phyloP scores from a whole-genome alignment of 2,797 vertebrate species.

The Pipistrellus pygmaeus region DNA sequence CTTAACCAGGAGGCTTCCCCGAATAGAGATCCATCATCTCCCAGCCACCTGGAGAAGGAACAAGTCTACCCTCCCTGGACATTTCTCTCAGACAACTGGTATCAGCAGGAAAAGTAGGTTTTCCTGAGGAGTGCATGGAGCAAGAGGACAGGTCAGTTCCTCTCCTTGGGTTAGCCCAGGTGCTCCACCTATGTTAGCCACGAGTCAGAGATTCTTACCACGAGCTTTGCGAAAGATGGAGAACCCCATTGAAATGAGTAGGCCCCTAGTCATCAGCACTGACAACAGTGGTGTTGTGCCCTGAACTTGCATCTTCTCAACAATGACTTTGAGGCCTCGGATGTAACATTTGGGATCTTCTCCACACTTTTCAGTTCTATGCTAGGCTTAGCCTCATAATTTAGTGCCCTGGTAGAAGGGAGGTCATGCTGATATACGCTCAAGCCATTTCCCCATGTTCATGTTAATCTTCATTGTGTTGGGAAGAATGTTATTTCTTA shows the following conservation, averaged over 20 bases:
- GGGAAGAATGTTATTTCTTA: slow-evolving; percentile 9
- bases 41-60: background rate
- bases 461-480: background rate
- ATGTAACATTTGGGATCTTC: background rate
- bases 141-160: background rate
- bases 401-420: background rate
- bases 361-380: background rate
- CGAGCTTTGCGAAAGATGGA: background rate
- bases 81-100: background rate
- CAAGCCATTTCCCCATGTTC: background rate
- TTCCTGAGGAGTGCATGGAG: background rate
- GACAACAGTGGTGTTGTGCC: background rate
- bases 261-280: background rate
- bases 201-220: background rate
- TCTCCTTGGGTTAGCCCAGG: background rate
- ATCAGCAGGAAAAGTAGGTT: background rate
- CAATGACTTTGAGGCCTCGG: background rate
- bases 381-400: background rate
- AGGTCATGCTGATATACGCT: background rate
- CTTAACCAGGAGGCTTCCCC: background rate
- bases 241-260: background rate
- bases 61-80: background rate
- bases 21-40: background rate
- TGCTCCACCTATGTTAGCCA: background rate
- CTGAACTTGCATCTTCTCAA: background rate